A percentile compares a stretch with the other conserved stretches of the same genome.
Evolutionary conservation across 2,888 invertebrate species (phyloP).

Genomic region (Latrodectus hesperus): DNA sequence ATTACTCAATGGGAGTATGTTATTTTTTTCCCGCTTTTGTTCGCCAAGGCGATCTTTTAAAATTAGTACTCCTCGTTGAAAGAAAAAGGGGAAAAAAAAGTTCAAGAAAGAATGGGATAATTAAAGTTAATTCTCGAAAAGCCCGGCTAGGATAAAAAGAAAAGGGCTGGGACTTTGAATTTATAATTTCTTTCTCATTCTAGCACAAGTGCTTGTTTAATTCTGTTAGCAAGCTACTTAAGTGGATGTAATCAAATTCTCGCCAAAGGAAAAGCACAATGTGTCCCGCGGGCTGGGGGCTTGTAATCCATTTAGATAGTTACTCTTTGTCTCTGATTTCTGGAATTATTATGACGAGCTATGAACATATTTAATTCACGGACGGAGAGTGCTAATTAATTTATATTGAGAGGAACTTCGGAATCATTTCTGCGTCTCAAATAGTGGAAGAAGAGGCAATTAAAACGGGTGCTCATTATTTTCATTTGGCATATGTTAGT

Average conservation of each 20-base stretch:
- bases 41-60: constrained; percentile 1
- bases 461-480: too few species aligned
- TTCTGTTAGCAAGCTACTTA: constrained; percentile 60
- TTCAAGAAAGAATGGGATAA: constrained; percentile 40
- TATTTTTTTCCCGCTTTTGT: constrained; percentile 1
- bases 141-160: constrained; percentile 21
- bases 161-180: constrained; percentile 44
- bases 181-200: constrained; percentile 60
- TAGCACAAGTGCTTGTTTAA: constrained; percentile 46
- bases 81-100: constrained; percentile 33
- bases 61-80: constrained; percentile 15
- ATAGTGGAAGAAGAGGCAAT: too few species aligned
- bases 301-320: constrained; percentile 46
- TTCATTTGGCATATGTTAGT: too few species aligned
- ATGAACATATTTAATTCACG: constrained; percentile 32
- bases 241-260: constrained; percentile 51
- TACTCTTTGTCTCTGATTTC: constrained; percentile 17
- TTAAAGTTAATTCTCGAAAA: constrained; percentile 58
- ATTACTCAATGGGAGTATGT: constrained; percentile 49
- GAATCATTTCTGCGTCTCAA: too few species aligned
- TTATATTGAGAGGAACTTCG: background rate
- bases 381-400: constrained; percentile 34
- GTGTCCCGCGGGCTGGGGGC: constrained; percentile 1
- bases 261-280: constrained; percentile 10
- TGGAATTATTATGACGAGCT: constrained; percentile 12